Evolutionary conservation across 92 coral and sea anemone genomes (phyloP), one percentile per base, ranked within the genome.

Genomic region (Epizoanthus illoricatus): DNA sequence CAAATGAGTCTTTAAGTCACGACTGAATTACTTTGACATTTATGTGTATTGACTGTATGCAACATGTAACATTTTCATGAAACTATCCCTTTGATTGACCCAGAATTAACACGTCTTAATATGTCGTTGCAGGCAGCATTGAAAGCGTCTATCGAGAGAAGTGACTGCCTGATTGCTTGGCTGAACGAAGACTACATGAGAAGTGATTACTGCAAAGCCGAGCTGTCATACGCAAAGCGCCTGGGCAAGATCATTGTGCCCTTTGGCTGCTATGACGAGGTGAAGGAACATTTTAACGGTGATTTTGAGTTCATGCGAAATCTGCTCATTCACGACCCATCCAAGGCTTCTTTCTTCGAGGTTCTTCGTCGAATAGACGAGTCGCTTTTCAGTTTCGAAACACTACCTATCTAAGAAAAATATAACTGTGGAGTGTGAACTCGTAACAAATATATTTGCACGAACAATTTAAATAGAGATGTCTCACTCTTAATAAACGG

Each of bases 91-190:
- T 2, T 28, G 36, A 28, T 28, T 28, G 36, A 28, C 36, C 2
- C 36, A 28, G 12, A 52, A 11, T 13, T 52, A 52, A 52, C 10
- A 52, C 56, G 56, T 52, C 56, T 52, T 52, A 28, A 28, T 28
- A 9, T 52, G 15, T 9, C 56, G 10, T 65, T 59, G 36, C 67
- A 20, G 84, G 23, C 71, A 45, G 92, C 89, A 5, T 57, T 91
- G 59, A 89, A 84, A 59, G 64, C 36, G 19, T 60, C 95, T 70
- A 69, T 91, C 63, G 87, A 91, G 15, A 60, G 69, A 74, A 79
- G 92, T 81, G 89, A 89, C 45, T 91, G 95, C 42, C 40, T 91
- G 12, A 41, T 91, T 57, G 95, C 88, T 5, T 91, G 92, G 95
- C 90, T 91, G 61, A 89, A 89, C 70, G 33, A 89, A 23, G 95